Conservation (phyloP, 2,797 vertebrate genomes). For the Pseudotriccus pelzelni region DNA sequence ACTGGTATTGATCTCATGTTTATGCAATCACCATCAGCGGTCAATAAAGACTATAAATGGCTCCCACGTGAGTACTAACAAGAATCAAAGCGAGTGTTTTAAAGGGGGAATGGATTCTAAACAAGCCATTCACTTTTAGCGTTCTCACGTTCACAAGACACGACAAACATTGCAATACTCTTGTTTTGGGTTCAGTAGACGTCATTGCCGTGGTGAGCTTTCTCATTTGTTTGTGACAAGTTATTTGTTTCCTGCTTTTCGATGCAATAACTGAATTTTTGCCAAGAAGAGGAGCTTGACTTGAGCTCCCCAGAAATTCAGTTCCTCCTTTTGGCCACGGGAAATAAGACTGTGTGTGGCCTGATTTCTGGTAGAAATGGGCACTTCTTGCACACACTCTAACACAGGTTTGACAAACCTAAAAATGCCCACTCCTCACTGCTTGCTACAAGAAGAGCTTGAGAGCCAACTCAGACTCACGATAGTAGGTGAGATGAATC, state of each 20-base stretch:
- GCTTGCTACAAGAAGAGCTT: neutral
- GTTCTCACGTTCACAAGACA: neutral
- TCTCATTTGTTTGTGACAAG: neutral
- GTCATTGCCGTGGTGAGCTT: neutral
- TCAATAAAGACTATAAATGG: constrained; percentile 30
- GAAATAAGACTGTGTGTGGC: neutral
- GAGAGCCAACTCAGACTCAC: neutral
- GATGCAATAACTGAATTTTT: neutral
- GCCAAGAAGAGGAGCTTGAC: neutral
- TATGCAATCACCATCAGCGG: neutral
- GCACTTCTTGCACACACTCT: neutral
- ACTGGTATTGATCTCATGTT: constrained; percentile 15
- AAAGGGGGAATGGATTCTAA: neutral
- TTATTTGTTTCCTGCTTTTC: neutral
- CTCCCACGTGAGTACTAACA: neutral
- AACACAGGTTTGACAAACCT: neutral
- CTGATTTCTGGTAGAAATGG: neutral
- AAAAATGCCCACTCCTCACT: neutral
- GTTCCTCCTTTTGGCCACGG: neutral
- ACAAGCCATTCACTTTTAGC: neutral
- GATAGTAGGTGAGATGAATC: neutral
- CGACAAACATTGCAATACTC: constrained; percentile 2
- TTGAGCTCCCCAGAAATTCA: neutral
- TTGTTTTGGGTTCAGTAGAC: neutral
- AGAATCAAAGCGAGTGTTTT: neutral